Evolutionary conservation across 2,797 vertebrate genomes (phyloP).

Genomic region (Tapirus indicus): DNA sequence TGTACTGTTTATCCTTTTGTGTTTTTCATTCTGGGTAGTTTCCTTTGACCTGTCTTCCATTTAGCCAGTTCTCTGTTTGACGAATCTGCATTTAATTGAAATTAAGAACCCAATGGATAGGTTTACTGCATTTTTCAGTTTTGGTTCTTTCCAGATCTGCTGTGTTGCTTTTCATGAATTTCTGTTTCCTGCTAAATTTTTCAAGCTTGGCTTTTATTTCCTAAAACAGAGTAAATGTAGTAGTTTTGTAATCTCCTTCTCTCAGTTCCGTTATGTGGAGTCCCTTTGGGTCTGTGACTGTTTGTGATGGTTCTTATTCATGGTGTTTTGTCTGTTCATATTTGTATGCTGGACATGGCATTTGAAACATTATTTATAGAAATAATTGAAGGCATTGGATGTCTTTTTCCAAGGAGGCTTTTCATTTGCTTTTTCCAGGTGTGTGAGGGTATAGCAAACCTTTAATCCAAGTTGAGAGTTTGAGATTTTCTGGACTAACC

Average conservation of each 20-base stretch:
- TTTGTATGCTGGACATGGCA: neutral
- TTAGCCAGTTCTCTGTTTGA: neutral
- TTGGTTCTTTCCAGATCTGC: slow-evolving; percentile 6
- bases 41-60: slow-evolving; percentile 16
- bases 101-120: neutral
- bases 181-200: neutral
- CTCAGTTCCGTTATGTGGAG: neutral
- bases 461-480: neutral
- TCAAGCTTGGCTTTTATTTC: neutral
- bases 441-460: neutral
- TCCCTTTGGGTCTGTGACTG: slow-evolving; percentile 17
- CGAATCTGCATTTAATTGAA: slow-evolving; percentile 27
- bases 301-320: neutral
- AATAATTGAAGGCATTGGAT: slow-evolving; percentile 8
- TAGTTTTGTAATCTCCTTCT: neutral
- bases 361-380: slow-evolving; percentile 65
- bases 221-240: neutral
- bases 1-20: neutral
- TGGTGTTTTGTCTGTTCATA: neutral
- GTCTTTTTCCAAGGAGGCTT: neutral
- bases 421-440: slow-evolving; percentile 2
- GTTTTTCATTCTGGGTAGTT: neutral
- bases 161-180: slow-evolving; percentile 14
- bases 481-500: neutral
- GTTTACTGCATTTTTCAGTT: neutral